A percentile compares a stretch with the other conserved stretches of the same genome.
Conservation (phyloP, 2,113 vertebrate genomes). For the Atherinomorus stipes region DNA sequence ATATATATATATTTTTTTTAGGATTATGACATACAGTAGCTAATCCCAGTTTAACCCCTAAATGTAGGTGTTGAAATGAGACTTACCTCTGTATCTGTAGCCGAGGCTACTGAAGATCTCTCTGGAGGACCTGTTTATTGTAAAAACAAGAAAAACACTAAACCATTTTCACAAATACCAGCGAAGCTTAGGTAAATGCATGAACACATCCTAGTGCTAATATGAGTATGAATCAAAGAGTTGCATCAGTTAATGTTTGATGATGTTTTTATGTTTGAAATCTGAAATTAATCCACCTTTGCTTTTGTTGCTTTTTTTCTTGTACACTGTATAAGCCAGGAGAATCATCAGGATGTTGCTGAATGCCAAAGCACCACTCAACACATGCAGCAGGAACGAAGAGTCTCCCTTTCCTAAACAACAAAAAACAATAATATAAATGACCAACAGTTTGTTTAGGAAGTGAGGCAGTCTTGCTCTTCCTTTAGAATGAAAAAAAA, state of each 20-base stretch:
- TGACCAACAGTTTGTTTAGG: not conserved
- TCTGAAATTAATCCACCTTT: slow-evolving; percentile 18
- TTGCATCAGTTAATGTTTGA: not conserved
- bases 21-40: no score
- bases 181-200: not conserved
- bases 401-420: slow-evolving; percentile 25
- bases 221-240: no score
- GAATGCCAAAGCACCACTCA: slow-evolving; percentile 36
- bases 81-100: not conserved
- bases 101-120: not conserved
- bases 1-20: no score
- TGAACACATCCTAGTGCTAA: not conserved
- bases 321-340: slow-evolving; percentile 17
- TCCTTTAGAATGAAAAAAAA: no score
- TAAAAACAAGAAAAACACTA: not conserved
- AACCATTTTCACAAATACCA: not conserved
- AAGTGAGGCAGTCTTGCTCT: not conserved
- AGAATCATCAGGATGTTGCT: slow-evolving; percentile 22
- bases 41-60: no score
- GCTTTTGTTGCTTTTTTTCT: not conserved
- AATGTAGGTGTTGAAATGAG: not conserved
- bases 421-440: not conserved
- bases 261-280: not conserved
- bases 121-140: not conserved
- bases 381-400: slow-evolving; percentile 4